Percentiles rank a stretch among this genome's conserved stretches.
These are phyloP conservation scores for Maccullochella peelii DNA, from an alignment of 2,113 vertebrate genomes.

Conservation along the genomic window DNA sequence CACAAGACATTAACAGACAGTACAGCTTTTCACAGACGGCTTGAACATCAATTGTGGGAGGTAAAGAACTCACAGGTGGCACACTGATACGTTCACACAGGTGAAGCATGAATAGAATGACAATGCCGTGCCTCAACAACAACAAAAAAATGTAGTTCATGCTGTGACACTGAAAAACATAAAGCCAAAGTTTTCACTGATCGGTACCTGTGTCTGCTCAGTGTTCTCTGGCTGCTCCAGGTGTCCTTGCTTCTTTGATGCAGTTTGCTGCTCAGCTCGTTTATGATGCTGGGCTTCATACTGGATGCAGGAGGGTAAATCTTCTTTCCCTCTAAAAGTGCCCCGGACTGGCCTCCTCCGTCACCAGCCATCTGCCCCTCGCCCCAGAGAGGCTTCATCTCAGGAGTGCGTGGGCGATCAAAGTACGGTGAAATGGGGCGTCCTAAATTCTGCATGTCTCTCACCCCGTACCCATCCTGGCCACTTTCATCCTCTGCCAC, in stretches of 20 bases:
- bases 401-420: slow-evolving; percentile 83
- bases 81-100: slow-evolving; percentile 13
- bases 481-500: slow-evolving; percentile 63
- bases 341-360: slow-evolving; percentile 53
- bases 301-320: slow-evolving; percentile 86
- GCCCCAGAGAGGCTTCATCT: slow-evolving; percentile 84
- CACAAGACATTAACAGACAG: slow-evolving; percentile 40
- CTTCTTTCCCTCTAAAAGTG: slow-evolving; percentile 82
- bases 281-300: slow-evolving; percentile 93
- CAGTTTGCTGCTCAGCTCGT: slow-evolving; percentile 93
- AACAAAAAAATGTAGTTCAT: slow-evolving; percentile 24
- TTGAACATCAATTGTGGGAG: background rate
- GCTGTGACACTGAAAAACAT: slow-evolving; percentile 6
- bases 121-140: background rate
- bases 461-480: slow-evolving; percentile 75
- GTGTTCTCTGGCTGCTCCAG: slow-evolving; percentile 83
- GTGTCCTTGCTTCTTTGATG: slow-evolving; percentile 88
- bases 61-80: slow-evolving; percentile 3
- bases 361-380: slow-evolving; percentile 76
- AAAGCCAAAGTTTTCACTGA: background rate
- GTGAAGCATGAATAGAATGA: slow-evolving; percentile 5
- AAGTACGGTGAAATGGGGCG: slow-evolving; percentile 83
- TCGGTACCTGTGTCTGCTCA: slow-evolving; percentile 87
- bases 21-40: slow-evolving; percentile 23
- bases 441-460: slow-evolving; percentile 79